These are phyloP conservation scores for Limonius californicus DNA, from an alignment of 1,140 invertebrate genomes.

Conservation along the genomic window DNA sequence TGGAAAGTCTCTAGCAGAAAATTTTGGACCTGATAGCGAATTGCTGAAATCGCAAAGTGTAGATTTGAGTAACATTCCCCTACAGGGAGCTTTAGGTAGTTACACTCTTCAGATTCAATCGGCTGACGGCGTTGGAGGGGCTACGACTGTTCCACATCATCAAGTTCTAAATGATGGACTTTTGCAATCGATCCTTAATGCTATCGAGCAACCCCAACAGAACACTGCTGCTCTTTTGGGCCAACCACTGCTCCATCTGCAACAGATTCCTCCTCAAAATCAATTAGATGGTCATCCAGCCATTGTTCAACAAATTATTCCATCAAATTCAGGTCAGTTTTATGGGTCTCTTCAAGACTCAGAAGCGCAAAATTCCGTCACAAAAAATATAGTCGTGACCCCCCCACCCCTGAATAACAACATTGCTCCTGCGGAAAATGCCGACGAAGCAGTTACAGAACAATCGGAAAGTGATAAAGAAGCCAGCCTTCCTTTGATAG, in stretches of 20 bases:
- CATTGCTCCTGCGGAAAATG: no score
- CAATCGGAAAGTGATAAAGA: neutral
- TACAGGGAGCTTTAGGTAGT: constrained; percentile 58
- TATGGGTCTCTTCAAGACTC: neutral
- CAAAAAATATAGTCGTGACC: constrained; percentile 32
- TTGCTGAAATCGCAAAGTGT: constrained; percentile 42
- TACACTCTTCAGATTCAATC: constrained; percentile 73
- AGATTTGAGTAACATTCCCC: constrained; percentile 55
- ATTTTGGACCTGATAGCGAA: constrained; percentile 40
- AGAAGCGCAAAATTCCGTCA: constrained; percentile 30
- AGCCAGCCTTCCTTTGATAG: constrained; percentile 43
- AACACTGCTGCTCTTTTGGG: neutral
- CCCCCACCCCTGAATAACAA: constrained; percentile 16
- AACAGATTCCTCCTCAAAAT: neutral
- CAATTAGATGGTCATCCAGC: no score
- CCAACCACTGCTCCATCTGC: neutral
- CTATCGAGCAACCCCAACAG: constrained; percentile 61
- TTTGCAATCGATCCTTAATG: constrained; percentile 71
- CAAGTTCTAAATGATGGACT: constrained; percentile 72
- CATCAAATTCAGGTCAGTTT: neutral
- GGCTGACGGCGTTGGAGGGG: constrained; percentile 53
- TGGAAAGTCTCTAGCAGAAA: constrained; percentile 41
- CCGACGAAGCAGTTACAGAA: no score
- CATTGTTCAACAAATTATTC: neutral
- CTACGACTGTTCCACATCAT: constrained; percentile 58